These are phyloP conservation scores for Eulacestoma nigropectus DNA, from an alignment of 2,113 vertebrate genomes.

Conservation along the genomic window DNA sequence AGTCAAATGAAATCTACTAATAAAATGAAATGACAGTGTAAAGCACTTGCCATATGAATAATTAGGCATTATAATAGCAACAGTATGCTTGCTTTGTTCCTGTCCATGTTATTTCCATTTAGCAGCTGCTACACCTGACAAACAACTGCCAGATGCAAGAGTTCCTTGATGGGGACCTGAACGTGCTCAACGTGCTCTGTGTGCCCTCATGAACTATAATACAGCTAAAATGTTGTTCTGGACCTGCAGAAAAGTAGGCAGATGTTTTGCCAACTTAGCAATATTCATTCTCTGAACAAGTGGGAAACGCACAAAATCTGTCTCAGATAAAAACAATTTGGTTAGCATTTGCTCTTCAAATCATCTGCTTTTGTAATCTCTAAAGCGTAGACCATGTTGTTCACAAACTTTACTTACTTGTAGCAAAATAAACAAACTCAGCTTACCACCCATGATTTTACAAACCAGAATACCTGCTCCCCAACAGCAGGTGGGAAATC, in stretches of 20 bases:
- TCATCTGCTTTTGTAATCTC: neutral
- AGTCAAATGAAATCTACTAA: neutral
- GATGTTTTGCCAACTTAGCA: neutral
- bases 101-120: neutral
- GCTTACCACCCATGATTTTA: neutral
- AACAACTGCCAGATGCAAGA: neutral
- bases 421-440: neutral
- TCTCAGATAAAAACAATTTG: neutral
- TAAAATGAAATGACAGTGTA: neutral
- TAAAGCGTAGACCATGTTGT: neutral
- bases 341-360: neutral
- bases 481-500: neutral
- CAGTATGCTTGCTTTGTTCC: neutral
- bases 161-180: neutral
- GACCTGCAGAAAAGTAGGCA: neutral
- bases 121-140: neutral
- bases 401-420: neutral
- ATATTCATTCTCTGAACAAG: neutral
- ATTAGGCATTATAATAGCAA: neutral
- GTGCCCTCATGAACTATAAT: neutral
- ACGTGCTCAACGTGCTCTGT: neutral
- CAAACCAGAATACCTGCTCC: neutral
- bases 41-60: neutral
- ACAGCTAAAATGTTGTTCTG: neutral
- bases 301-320: neutral